Conservation (phyloP, 2,113 vertebrate species). For the Phoenicopterus ruber region DNA sequence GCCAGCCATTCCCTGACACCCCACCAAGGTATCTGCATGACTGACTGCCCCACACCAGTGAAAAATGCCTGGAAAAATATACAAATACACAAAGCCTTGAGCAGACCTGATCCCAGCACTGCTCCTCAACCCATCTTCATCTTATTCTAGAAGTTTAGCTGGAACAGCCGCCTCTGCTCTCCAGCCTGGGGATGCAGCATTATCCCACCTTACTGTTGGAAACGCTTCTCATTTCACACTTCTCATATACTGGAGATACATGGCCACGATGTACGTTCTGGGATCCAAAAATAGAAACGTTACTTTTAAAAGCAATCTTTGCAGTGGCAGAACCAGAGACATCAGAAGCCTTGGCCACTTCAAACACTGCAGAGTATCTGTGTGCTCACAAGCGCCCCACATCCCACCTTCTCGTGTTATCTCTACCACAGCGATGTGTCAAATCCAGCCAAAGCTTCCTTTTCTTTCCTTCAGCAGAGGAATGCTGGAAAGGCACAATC, state of each 20-base stretch:
- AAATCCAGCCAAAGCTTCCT: neutral
- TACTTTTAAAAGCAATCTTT: neutral
- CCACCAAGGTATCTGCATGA: neutral
- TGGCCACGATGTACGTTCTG: fast-evolving
- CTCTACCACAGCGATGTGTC: neutral
- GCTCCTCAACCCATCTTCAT: neutral
- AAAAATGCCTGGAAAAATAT: neutral
- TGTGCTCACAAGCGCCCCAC: neutral
- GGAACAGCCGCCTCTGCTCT: neutral
- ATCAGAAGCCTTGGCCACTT: neutral
- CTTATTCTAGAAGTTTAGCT: neutral
- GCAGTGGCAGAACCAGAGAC: neutral
- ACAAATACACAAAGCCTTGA: neutral
- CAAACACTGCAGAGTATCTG: neutral
- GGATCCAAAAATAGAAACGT: neutral
- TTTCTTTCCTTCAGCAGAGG: neutral
- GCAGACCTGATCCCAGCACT: neutral
- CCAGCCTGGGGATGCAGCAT: neutral
- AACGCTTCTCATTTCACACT: neutral
- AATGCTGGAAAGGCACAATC: neutral
- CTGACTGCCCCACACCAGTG: neutral
- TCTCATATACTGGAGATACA: neutral
- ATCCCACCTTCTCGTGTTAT: neutral
- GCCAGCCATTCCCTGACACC: neutral
- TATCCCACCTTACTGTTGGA: neutral